Percentiles rank a stretch among this genome's conserved stretches.
Conservation (phyloP, 2,888 invertebrate genomes). For the Hoplodrina ambigua region DNA sequence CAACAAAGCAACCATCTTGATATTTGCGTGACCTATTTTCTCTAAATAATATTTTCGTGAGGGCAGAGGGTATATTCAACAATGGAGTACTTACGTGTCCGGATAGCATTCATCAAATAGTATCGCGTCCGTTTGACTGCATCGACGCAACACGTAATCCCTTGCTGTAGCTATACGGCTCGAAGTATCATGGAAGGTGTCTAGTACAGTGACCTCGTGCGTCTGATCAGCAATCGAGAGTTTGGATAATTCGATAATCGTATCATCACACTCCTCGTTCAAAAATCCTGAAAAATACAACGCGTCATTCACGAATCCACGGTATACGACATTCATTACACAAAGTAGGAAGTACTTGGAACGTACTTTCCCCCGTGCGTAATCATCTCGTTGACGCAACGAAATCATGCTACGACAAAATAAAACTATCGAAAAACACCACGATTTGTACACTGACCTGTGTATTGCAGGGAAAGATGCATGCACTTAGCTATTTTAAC, state of each 20-base stretch:
- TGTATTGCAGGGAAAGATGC: slow-evolving; percentile 90
- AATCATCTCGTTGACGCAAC: slow-evolving; percentile 75
- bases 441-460: slow-evolving; percentile 80
- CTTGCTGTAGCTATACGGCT: slow-evolving; percentile 81
- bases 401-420: slow-evolving; percentile 64
- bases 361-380: slow-evolving; percentile 86
- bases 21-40: slow-evolving; percentile 71
- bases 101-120: slow-evolving; percentile 93
- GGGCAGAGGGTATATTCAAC: slow-evolving; percentile 14
- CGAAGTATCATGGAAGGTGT: slow-evolving; percentile 83
- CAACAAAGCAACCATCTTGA: slow-evolving; percentile 70
- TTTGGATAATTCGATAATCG: slow-evolving; percentile 88
- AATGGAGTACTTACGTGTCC: slow-evolving; percentile 87
- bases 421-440: slow-evolving; percentile 32
- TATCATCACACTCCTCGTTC: slow-evolving; percentile 90
- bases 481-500: slow-evolving; percentile 89
- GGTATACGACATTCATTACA: slow-evolving; percentile 76
- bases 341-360: slow-evolving; percentile 86
- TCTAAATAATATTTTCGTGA: slow-evolving; percentile 1
- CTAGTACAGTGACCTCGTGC: slow-evolving; percentile 85
- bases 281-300: slow-evolving; percentile 85
- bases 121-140: slow-evolving; percentile 91
- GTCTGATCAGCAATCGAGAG: slow-evolving; percentile 87
- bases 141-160: slow-evolving; percentile 91
- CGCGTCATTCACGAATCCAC: slow-evolving; percentile 66